phyloP scores from a whole-genome alignment of 2,113 vertebrate species.

The Pleuronectes platessa region DNA sequence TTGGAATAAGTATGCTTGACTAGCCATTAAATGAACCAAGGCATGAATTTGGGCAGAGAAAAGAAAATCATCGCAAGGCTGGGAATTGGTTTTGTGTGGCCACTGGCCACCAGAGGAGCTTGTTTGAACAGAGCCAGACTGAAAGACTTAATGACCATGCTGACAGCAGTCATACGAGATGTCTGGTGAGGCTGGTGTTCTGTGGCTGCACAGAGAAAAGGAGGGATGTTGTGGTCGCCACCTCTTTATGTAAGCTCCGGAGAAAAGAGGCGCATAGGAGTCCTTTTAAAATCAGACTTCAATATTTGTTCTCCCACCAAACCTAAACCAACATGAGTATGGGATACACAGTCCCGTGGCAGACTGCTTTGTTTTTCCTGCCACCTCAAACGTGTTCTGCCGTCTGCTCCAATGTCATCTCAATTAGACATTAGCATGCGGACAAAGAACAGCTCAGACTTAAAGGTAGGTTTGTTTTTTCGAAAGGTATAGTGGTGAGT shows the following conservation, averaged over 20 bases:
- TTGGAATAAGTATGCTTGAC: conserved; percentile 65
- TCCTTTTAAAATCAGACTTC: conserved; percentile 56
- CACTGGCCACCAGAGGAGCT: conserved; percentile 57
- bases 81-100: conserved; percentile 59
- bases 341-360: conserved; percentile 48
- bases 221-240: conserved; percentile 60
- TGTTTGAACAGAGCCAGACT: conserved; percentile 73
- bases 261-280: conserved; percentile 49
- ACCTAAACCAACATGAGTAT: conserved; percentile 60
- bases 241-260: conserved; percentile 61
- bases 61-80: conserved; percentile 47
- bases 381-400: conserved; percentile 67
- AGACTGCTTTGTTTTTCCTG: conserved; percentile 62
- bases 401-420: conserved; percentile 59
- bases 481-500: conserved; percentile 48
- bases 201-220: conserved; percentile 57
- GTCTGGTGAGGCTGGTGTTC: conserved; percentile 59
- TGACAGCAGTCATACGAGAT: conserved; percentile 78
- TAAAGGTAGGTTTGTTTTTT: conserved; percentile 54
- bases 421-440: conserved; percentile 58
- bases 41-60: conserved; percentile 47
- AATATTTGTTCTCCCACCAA: conserved; percentile 63
- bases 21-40: conserved; percentile 61
- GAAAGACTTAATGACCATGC: conserved; percentile 71
- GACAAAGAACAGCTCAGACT: conserved; percentile 59